These are phyloP conservation scores for Hyppa rectilinea DNA, from an alignment of 2,888 invertebrate species.

Conservation along the genomic window DNA sequence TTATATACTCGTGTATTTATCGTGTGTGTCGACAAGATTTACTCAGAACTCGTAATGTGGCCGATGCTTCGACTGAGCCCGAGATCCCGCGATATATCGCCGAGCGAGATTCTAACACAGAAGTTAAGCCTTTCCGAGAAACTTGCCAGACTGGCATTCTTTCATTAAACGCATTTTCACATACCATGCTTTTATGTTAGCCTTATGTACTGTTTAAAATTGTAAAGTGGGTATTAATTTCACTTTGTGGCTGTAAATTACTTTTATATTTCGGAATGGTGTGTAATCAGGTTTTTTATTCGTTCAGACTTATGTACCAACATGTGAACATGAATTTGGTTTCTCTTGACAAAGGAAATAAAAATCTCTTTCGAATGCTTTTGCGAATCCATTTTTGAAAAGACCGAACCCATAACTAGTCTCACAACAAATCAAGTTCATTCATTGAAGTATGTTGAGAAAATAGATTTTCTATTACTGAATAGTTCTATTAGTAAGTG, in stretches of 20 bases:
- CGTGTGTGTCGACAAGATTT: constrained; percentile 57
- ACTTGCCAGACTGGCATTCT: constrained; percentile 73
- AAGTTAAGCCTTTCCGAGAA: constrained; percentile 77
- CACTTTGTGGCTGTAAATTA: constrained; percentile 36
- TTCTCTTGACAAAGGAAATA: neutral
- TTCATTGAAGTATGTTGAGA: neutral
- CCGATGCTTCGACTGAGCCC: constrained; percentile 46
- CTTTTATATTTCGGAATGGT: constrained; percentile 30
- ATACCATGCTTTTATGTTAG: constrained; percentile 49
- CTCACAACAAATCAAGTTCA: neutral
- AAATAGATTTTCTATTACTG: constrained; percentile 20
- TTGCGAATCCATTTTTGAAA: neutral
- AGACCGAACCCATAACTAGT: neutral
- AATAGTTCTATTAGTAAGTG: neutral
- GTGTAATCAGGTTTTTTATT: constrained; percentile 15
- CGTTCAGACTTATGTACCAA: constrained; percentile 6
- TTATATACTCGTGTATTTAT: constrained; percentile 56
- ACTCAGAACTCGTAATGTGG: constrained; percentile 66
- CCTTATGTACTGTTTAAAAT: constrained; percentile 51
- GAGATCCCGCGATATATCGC: constrained; percentile 71
- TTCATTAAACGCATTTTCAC: constrained; percentile 70
- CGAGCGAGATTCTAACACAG: constrained; percentile 70
- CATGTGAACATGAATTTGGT: neutral
- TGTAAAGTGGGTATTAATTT: constrained; percentile 58
- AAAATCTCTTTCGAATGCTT: neutral